phyloP scores from a whole-genome alignment of 2,888 invertebrate species.

The Tachina fera region DNA sequence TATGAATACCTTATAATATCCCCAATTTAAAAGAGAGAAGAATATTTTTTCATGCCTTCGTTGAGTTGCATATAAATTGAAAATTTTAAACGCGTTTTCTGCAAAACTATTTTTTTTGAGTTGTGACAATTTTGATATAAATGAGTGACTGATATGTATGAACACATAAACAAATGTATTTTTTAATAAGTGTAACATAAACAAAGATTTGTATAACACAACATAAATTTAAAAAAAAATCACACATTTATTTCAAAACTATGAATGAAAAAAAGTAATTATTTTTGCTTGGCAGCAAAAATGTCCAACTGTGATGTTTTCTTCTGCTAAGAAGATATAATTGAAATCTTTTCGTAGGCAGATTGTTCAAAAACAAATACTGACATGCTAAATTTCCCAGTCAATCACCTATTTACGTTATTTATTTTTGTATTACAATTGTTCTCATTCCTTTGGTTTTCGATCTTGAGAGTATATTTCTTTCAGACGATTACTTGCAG shows the following conservation, averaged over 20 bases:
- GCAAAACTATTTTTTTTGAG: neutral
- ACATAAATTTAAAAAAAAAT: conserved; percentile 10
- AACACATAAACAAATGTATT: too few relatives aligned
- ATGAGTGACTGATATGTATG: neutral
- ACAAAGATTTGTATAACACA: neutral
- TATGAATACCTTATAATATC: too few relatives aligned
- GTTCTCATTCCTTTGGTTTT: conserved; percentile 35
- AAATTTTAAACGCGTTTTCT: too few relatives aligned
- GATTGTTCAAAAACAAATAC: conserved; percentile 28
- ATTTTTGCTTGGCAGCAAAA: conserved; percentile 9
- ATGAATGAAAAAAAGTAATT: conserved; percentile 49
- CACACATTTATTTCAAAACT: conserved; percentile 36
- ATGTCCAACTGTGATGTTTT: conserved; percentile 15
- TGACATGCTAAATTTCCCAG: conserved; percentile 44
- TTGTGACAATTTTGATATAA: too few relatives aligned
- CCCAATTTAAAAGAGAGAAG: too few relatives aligned
- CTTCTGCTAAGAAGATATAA: conserved; percentile 17
- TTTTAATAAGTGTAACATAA: too few relatives aligned
- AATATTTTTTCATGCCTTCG: too few relatives aligned
- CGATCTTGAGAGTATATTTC: conserved; percentile 7
- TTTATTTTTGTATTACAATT: conserved; percentile 43
- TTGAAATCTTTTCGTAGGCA: conserved; percentile 40
- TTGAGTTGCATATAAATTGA: too few relatives aligned
- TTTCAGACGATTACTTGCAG: conserved; percentile 39
- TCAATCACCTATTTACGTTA: conserved; percentile 33